A percentile compares a stretch with the other conserved stretches of the same genome.
phyloP scores from a whole-genome alignment of 2,113 vertebrate species.

The Ahaetulla prasina region DNA sequence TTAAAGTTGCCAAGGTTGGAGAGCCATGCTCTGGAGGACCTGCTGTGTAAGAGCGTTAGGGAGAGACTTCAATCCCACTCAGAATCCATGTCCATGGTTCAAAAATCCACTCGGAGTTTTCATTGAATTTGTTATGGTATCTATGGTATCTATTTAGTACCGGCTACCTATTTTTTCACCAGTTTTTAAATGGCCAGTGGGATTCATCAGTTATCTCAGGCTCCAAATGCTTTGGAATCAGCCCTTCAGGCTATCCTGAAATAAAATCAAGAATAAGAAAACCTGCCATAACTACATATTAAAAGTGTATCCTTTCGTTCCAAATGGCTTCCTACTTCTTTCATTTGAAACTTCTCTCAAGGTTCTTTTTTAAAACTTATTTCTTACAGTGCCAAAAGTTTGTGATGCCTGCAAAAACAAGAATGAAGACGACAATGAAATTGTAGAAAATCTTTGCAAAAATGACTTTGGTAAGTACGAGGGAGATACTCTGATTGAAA shows the following conservation, averaged over 20 bases:
- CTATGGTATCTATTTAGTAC: background rate
- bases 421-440: slow-evolving; percentile 93
- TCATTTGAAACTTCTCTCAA: slow-evolving; percentile 43
- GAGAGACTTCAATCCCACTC: slow-evolving; percentile 14
- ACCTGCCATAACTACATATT: background rate
- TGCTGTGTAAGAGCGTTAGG: background rate
- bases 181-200: background rate
- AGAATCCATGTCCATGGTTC: slow-evolving; percentile 21
- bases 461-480: slow-evolving; percentile 94
- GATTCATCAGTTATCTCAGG: background rate
- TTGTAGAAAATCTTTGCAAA: slow-evolving; percentile 94
- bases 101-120: background rate
- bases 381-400: slow-evolving; percentile 83
- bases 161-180: background rate
- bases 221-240: background rate
- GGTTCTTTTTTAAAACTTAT: slow-evolving; percentile 23
- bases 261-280: background rate
- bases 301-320: slow-evolving; percentile 15
- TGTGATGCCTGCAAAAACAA: slow-evolving; percentile 94
- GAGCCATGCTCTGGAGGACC: background rate
- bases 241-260: background rate
- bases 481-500: background rate
- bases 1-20: no score
- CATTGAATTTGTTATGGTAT: background rate
- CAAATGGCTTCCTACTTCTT: slow-evolving; percentile 65